Evolutionary conservation across 2,888 invertebrate species (phyloP).

Genomic region (Sussaba pulchella): DNA sequence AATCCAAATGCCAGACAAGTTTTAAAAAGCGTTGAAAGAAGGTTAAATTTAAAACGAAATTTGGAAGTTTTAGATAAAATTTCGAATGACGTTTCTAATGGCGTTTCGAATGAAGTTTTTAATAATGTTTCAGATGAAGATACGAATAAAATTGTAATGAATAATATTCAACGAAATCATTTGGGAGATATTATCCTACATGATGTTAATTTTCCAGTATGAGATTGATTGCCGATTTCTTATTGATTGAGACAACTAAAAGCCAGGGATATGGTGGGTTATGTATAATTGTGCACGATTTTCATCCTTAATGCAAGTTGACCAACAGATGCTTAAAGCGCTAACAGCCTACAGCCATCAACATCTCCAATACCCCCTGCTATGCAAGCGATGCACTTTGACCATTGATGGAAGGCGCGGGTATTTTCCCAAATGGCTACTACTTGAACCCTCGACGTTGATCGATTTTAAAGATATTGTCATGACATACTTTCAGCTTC

Average conservation of each 20-base stretch:
- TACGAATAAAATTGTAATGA: not conserved
- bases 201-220: too few relatives aligned
- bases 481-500: not conserved
- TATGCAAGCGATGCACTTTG: not conserved
- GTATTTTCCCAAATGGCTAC: not conserved
- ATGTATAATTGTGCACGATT: not conserved
- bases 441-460: not conserved
- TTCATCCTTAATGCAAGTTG: not conserved
- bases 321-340: too few relatives aligned
- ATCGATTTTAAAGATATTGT: constrained; percentile 6
- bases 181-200: too few relatives aligned
- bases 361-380: not conserved
- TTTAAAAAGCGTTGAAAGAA: too few relatives aligned
- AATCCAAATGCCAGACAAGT: too few relatives aligned
- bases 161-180: not conserved
- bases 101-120: too few relatives aligned
- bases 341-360: not conserved
- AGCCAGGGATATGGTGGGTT: not conserved
- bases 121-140: not conserved
- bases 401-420: not conserved
- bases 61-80: not conserved
- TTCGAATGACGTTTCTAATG: not conserved
- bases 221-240: too few relatives aligned
- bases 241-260: too few relatives aligned
- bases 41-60: not conserved